phyloP scores from a whole-genome alignment of 2,113 vertebrate genomes.

The Cheirogaleus medius region DNA sequence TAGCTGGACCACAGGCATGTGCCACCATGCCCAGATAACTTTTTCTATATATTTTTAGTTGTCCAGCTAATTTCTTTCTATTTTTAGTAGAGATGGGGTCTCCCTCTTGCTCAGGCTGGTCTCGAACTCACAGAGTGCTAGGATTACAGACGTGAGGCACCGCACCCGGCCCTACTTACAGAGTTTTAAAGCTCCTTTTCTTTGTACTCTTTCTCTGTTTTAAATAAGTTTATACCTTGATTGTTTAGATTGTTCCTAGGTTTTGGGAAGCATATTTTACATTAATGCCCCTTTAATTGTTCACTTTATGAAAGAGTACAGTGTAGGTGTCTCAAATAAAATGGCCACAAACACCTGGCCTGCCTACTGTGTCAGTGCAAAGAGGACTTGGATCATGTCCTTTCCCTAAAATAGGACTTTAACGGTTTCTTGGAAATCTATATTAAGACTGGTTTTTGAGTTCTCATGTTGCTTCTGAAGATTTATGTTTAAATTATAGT shows the following conservation, averaged over 20 bases:
- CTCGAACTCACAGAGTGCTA: no score
- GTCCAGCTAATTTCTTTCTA: no score
- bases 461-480: constrained; percentile 28
- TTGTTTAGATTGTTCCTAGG: background rate
- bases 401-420: constrained; percentile 44
- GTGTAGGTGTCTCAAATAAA: constrained; percentile 43
- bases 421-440: constrained; percentile 20
- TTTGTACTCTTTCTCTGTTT: background rate
- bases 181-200: constrained; percentile 20
- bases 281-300: background rate
- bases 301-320: constrained; percentile 6
- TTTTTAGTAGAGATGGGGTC: no score
- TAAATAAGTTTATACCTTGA: constrained; percentile 9
- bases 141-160: no score
- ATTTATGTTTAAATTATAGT: constrained; percentile 28
- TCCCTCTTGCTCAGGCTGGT: no score
- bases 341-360: constrained; percentile 25
- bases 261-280: constrained; percentile 30
- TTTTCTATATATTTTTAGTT: no score
- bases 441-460: constrained; percentile 51
- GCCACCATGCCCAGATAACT: no score
- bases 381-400: constrained; percentile 5
- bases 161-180: background rate
- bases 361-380: background rate
- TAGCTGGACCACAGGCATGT: no score